Percentiles rank a stretch among this genome's conserved stretches.
phyloP scores from a whole-genome alignment of 1,140 invertebrate species.

The Geopemphigus sp. region DNA sequence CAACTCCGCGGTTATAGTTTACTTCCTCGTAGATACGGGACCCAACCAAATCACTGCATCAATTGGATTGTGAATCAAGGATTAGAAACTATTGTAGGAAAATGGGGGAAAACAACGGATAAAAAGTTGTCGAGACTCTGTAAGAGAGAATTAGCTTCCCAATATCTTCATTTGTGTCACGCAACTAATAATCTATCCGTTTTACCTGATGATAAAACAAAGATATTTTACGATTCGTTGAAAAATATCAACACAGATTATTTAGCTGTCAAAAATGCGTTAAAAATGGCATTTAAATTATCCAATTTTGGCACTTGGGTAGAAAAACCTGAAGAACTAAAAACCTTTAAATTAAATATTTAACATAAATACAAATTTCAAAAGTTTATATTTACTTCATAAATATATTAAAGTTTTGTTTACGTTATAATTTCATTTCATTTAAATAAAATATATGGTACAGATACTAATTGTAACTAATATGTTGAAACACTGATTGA shows the following conservation, averaged over 20 bases:
- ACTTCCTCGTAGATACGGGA: conserved; percentile 2
- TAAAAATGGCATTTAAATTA: conserved; percentile 12
- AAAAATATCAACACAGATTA: conserved; percentile 31
- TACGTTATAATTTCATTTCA: too few relatives aligned
- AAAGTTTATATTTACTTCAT: too few relatives aligned
- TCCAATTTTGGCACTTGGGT: conserved; percentile 22
- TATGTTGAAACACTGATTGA: too few relatives aligned
- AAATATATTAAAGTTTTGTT: too few relatives aligned
- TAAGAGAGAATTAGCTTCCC: conserved; percentile 10
- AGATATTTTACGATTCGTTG: conserved; percentile 23
- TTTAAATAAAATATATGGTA: too few relatives aligned
- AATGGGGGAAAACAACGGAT: conserved; percentile 6
- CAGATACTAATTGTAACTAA: too few relatives aligned
- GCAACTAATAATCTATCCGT: conserved; percentile 17
- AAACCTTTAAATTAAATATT: conserved; percentile 38
- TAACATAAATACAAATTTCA: too few relatives aligned
- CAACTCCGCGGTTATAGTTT: conserved; percentile 39
- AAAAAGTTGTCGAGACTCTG: conserved; percentile 16
- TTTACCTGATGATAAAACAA: not conserved
- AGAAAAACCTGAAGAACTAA: conserved; percentile 33
- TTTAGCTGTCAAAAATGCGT: not conserved
- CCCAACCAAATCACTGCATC: not conserved
- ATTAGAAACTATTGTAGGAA: conserved; percentile 25
- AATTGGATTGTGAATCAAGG: conserved; percentile 35
- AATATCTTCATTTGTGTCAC: conserved; percentile 9